phyloP scores from a whole-genome alignment of 1,140 invertebrate species.

The Heliconius melpomene region DNA sequence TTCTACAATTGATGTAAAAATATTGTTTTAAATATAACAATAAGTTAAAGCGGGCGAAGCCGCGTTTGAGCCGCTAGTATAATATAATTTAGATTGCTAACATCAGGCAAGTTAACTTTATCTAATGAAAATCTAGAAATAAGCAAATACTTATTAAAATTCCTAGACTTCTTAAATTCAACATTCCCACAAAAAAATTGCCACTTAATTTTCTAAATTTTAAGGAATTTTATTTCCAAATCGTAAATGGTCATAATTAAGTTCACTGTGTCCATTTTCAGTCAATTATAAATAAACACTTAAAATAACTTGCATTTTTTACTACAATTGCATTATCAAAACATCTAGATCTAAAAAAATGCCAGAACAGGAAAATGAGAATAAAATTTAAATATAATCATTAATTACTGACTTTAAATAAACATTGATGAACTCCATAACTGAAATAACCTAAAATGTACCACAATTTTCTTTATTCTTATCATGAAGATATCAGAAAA shows the following conservation, averaged over 20 bases:
- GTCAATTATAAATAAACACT: neutral
- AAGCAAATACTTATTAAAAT: neutral
- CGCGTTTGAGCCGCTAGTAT: too few relatives aligned
- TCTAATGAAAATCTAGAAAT: neutral
- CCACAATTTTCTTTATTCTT: too few relatives aligned
- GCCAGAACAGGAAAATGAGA: neutral
- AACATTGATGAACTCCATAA: too few relatives aligned
- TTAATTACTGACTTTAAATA: too few relatives aligned
- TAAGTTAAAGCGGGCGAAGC: too few relatives aligned
- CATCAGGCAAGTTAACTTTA: neutral
- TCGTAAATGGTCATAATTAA: slow-evolving; percentile 7
- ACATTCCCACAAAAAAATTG: neutral
- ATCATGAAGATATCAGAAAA: too few relatives aligned
- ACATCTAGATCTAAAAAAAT: neutral
- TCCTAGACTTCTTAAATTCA: slow-evolving; percentile 1
- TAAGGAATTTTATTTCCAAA: neutral
- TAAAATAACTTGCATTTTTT: neutral
- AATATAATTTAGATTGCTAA: neutral
- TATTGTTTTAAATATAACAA: too few relatives aligned
- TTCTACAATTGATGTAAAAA: too few relatives aligned
- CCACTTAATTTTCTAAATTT: neutral
- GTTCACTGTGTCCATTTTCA: neutral
- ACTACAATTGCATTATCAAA: neutral
- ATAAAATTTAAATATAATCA: neutral
- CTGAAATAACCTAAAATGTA: too few relatives aligned